phyloP scores from a whole-genome alignment of 2,797 vertebrate species.

The Galaxias olidus region DNA sequence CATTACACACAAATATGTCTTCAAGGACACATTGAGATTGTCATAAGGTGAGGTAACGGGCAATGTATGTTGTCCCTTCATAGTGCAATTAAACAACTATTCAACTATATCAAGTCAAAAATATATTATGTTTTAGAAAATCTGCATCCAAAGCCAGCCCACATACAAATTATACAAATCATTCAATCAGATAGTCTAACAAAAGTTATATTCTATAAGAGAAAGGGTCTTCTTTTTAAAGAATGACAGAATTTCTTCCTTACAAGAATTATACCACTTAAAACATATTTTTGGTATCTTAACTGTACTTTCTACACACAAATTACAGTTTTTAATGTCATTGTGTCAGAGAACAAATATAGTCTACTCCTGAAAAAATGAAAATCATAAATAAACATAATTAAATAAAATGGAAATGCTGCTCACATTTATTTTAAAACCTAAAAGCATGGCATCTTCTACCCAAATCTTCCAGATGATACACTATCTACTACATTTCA shows the following conservation, averaged over 20 bases:
- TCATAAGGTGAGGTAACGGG: constrained; percentile 65
- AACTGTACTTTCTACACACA: constrained; percentile 44
- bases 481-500: constrained; percentile 51
- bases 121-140: constrained; percentile 29
- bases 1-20: constrained; percentile 41
- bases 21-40: constrained; percentile 63
- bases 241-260: constrained; percentile 25
- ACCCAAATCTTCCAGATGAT: constrained; percentile 65
- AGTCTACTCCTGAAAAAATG: constrained; percentile 34
- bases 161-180: constrained; percentile 17
- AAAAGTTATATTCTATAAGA: constrained; percentile 23
- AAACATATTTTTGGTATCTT: constrained; percentile 28
- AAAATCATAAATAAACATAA: constrained; percentile 64
- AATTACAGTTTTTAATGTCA: constrained; percentile 35
- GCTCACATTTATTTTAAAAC: constrained; percentile 18
- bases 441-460: constrained; percentile 27
- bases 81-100: constrained; percentile 69
- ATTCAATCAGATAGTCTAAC: constrained; percentile 29
- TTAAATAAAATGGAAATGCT: constrained; percentile 58
- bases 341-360: constrained; percentile 33
- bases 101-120: constrained; percentile 61
- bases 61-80: constrained; percentile 58
- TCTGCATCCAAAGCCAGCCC: constrained; percentile 26
- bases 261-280: constrained; percentile 37
- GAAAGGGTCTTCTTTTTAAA: constrained; percentile 10